phyloP scores from a whole-genome alignment of 1,140 invertebrate species.

The Drosophila paulistorum region DNA sequence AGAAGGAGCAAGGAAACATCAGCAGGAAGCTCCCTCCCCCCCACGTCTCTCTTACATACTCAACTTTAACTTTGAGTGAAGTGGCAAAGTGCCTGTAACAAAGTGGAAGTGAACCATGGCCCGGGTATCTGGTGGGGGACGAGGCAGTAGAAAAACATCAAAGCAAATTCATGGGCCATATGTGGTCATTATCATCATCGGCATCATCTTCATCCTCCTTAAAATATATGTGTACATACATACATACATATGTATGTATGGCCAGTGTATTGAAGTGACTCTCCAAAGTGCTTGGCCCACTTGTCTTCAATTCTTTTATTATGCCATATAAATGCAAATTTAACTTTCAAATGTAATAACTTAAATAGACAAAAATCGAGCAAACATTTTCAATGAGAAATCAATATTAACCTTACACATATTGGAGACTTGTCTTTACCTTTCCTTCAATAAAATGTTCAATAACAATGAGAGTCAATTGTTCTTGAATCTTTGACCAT shows the following conservation, averaged over 20 bases:
- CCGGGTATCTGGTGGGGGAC: not conserved
- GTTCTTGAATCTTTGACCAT: too few species aligned
- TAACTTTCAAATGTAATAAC: too few species aligned
- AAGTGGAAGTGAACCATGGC: not conserved
- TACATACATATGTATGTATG: not conserved
- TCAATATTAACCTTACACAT: too few species aligned
- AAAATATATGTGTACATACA: not conserved
- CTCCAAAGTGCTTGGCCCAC: conserved; percentile 3
- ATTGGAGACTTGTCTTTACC: too few species aligned
- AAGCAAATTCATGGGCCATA: conserved; percentile 11
- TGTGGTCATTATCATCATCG: conserved; percentile 12
- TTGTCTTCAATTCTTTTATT: conserved; percentile 5
- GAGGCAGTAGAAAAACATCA: not conserved
- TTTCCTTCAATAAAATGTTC: too few species aligned
- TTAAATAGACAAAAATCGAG: too few species aligned
- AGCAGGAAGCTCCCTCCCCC: not conserved
- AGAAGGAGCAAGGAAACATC: conserved; percentile 16
- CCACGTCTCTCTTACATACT: not conserved
- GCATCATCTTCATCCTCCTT: not conserved
- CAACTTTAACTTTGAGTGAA: not conserved
- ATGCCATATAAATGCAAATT: too few species aligned
- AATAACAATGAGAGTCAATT: too few species aligned
- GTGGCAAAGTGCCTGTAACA: conserved; percentile 6
- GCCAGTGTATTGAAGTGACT: too few species aligned
- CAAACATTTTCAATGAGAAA: too few species aligned